Evolutionary conservation across 2,888 invertebrate genomes (phyloP).

Genomic region (Oegoconia quadripuncta): DNA sequence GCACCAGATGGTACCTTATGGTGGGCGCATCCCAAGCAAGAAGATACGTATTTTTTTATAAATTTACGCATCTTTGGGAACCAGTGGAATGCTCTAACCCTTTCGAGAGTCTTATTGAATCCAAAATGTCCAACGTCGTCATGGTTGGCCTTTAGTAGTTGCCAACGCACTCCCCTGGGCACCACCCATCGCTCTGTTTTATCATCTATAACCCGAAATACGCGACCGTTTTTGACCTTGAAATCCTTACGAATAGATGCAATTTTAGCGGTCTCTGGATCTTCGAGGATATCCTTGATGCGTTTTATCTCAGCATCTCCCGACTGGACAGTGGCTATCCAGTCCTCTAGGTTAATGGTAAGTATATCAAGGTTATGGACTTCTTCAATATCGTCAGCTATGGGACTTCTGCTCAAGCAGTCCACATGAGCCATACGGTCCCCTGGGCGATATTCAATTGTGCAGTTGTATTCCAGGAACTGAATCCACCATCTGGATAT

Average conservation of each 20-base stretch:
- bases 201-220: slow-evolving; percentile 16
- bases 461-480: slow-evolving; percentile 32
- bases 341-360: slow-evolving; percentile 11
- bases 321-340: slow-evolving; percentile 17
- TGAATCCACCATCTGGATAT: slow-evolving; percentile 38
- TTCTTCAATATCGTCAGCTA: slow-evolving; percentile 4
- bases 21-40: slow-evolving; percentile 20
- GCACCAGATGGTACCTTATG: slow-evolving; percentile 18
- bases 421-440: slow-evolving; percentile 37
- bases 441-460: slow-evolving; percentile 24
- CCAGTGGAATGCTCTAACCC: slow-evolving; percentile 18
- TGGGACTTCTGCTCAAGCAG: slow-evolving; percentile 24
- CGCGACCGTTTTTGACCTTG: slow-evolving; percentile 15
- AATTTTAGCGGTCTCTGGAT: slow-evolving; percentile 9
- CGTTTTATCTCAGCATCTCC: slow-evolving; percentile 15
- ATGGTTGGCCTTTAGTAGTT: slow-evolving; percentile 32
- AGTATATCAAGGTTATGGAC: slow-evolving; percentile 9
- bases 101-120: slow-evolving; percentile 22
- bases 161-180: slow-evolving; percentile 24
- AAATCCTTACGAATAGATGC: slow-evolving; percentile 12
- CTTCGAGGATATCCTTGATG: slow-evolving; percentile 13
- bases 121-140: slow-evolving; percentile 27
- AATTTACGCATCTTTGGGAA: slow-evolving; percentile 21
- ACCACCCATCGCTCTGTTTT: slow-evolving; percentile 22
- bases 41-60: slow-evolving; percentile 17